Conservation (phyloP, 2,113 vertebrate species). For the Grus americana region DNA sequence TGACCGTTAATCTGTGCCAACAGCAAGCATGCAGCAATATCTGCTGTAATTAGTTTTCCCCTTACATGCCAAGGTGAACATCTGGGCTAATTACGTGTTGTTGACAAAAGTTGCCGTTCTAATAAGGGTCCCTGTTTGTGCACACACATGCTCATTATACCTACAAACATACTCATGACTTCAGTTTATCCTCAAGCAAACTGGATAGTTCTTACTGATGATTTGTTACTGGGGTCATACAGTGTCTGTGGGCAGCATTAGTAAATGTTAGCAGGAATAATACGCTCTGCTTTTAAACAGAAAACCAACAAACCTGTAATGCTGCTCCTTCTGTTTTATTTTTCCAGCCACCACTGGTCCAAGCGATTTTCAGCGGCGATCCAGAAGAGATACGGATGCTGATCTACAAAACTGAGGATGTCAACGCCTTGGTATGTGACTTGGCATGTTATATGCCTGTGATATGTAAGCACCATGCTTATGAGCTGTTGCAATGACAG, state of each 20-base stretch:
- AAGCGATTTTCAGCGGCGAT: conserved; percentile 95
- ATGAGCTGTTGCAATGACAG: neutral
- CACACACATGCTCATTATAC: neutral
- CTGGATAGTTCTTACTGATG: neutral
- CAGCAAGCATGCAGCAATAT: neutral
- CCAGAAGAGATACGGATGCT: conserved; percentile 94
- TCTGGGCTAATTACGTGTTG: conserved; percentile 10
- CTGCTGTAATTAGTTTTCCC: conserved; percentile 46
- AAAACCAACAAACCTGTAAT: neutral
- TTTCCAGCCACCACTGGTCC: conserved; percentile 91
- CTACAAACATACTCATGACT: neutral
- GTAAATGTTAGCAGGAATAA: neutral
- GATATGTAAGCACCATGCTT: neutral
- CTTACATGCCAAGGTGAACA: conserved; percentile 22
- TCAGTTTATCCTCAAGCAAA: neutral
- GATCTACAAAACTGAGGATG: conserved; percentile 96
- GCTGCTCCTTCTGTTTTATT: neutral
- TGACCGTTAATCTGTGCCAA: conserved; percentile 31
- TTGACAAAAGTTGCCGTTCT: conserved; percentile 5
- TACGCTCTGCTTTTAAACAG: neutral
- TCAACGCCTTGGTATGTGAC: conserved; percentile 90
- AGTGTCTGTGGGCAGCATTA: neutral
- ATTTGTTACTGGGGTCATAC: neutral
- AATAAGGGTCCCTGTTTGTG: neutral
- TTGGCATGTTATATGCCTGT: neutral